Evolutionary conservation across 2,888 invertebrate species (phyloP).

Genomic region (Ichneumon xanthorius): DNA sequence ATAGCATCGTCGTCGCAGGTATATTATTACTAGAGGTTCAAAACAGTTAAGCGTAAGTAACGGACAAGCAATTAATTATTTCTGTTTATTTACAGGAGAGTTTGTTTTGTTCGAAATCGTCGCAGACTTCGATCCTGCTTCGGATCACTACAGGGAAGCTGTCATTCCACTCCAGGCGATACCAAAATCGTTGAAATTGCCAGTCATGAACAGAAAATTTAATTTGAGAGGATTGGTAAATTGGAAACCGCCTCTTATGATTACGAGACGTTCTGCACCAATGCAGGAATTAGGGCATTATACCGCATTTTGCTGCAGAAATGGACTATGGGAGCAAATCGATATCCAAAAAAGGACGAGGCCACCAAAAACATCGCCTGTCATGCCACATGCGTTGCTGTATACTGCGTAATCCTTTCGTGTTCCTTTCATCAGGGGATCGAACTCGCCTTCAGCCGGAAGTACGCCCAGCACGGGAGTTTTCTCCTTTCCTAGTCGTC

Average conservation of each 20-base stretch:
- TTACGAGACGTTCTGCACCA: not conserved
- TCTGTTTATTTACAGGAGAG: slow-evolving; percentile 4
- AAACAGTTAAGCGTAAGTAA: not conserved
- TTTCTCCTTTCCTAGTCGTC: too few species aligned
- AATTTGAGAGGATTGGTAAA: slow-evolving; percentile 9
- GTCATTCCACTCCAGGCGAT: not conserved
- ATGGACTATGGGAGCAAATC: not conserved
- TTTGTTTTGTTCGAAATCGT: slow-evolving; percentile 17
- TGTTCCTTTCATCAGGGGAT: slow-evolving; percentile 40
- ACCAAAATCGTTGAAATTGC: not conserved
- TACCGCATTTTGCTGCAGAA: not conserved
- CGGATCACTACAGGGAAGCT: not conserved
- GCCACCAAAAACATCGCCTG: not conserved
- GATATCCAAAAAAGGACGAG: not conserved
- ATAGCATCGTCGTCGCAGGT: not conserved
- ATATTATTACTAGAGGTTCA: not conserved
- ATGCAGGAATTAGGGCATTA: not conserved
- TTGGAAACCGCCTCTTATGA: not conserved
- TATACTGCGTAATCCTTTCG: not conserved
- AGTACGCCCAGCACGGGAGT: slow-evolving; percentile 58
- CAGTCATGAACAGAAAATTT: not conserved
- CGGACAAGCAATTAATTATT: not conserved
- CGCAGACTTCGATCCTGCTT: slow-evolving; percentile 15
- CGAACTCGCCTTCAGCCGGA: slow-evolving; percentile 62
- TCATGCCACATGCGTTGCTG: not conserved